Percentiles rank a stretch among this genome's conserved stretches.
phyloP scores from a whole-genome alignment of 2,888 invertebrate species.

The Euphydryas editha region DNA sequence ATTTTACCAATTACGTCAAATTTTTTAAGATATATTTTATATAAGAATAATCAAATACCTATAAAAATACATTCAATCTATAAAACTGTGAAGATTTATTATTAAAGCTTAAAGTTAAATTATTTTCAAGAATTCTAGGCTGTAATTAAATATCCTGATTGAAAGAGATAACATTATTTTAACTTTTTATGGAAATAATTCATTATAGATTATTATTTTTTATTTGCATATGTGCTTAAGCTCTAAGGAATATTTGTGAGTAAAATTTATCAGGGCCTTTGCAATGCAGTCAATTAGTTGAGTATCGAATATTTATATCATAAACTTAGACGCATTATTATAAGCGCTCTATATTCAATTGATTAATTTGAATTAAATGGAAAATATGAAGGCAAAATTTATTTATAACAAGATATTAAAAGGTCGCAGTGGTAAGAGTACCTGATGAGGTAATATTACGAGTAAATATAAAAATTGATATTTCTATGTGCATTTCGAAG shows the following conservation, averaged over 20 bases:
- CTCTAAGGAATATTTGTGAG: not conserved
- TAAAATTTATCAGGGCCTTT: not conserved
- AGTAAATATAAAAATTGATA: too few relatives aligned
- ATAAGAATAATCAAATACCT: too few relatives aligned
- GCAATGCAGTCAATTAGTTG: conserved; percentile 3
- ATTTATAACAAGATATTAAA: not conserved
- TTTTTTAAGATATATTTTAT: not conserved
- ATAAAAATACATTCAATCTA: too few relatives aligned
- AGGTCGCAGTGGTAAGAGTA: not conserved
- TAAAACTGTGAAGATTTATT: too few relatives aligned
- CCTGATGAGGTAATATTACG: too few relatives aligned
- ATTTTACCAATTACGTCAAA: not conserved
- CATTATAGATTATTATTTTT: not conserved
- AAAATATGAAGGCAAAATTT: not conserved
- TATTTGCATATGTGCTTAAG: too few relatives aligned
- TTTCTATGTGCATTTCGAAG: too few relatives aligned
- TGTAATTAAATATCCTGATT: too few relatives aligned
- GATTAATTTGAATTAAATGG: not conserved
- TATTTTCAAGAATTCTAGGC: too few relatives aligned
- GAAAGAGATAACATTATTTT: too few relatives aligned
- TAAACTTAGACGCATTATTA: conserved; percentile 4
- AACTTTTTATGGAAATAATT: not conserved
- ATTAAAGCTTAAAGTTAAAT: too few relatives aligned
- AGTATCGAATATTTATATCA: conserved; percentile 1
- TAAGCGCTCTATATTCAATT: not conserved